These are phyloP conservation scores for Vicugna pacos DNA, from an alignment of 2,113 vertebrate species.

Conservation along the genomic window DNA sequence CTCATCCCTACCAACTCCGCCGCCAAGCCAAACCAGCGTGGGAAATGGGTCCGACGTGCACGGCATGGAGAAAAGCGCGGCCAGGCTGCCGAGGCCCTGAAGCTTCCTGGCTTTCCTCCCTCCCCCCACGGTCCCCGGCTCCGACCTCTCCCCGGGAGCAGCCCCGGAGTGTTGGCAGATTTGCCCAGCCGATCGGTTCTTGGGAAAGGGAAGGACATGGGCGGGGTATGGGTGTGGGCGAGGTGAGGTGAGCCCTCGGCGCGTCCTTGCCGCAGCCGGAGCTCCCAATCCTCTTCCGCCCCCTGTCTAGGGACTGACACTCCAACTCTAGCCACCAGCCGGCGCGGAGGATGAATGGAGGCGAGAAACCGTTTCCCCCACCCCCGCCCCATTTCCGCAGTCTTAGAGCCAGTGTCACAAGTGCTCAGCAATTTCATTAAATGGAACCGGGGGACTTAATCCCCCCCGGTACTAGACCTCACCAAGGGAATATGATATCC, in stretches of 20 bases:
- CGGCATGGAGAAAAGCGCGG: conserved; percentile 83
- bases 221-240: background rate
- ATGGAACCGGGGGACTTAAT: conserved; percentile 73
- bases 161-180: background rate
- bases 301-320: background rate
- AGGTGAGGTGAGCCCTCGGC: background rate
- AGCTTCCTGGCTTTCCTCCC: background rate
- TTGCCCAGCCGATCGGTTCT: background rate
- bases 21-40: conserved; percentile 85
- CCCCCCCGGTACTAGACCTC: conserved; percentile 34
- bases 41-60: conserved; percentile 88
- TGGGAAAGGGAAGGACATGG: background rate
- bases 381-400: conserved; percentile 80
- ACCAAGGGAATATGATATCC: conserved; percentile 59
- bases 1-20: conserved; percentile 52
- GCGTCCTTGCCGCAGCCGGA: background rate
- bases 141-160: background rate
- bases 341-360: conserved; percentile 51
- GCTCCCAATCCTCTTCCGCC: conserved; percentile 21
- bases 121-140: background rate
- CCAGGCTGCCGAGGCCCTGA: background rate
- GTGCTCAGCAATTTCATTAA: conserved; percentile 70
- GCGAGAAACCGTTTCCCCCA: conserved; percentile 18
- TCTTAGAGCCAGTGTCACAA: conserved; percentile 56
- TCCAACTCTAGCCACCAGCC: background rate